Evolutionary conservation across 2,888 invertebrate genomes (phyloP).

Genomic region (Sabellastarte sp.): DNA sequence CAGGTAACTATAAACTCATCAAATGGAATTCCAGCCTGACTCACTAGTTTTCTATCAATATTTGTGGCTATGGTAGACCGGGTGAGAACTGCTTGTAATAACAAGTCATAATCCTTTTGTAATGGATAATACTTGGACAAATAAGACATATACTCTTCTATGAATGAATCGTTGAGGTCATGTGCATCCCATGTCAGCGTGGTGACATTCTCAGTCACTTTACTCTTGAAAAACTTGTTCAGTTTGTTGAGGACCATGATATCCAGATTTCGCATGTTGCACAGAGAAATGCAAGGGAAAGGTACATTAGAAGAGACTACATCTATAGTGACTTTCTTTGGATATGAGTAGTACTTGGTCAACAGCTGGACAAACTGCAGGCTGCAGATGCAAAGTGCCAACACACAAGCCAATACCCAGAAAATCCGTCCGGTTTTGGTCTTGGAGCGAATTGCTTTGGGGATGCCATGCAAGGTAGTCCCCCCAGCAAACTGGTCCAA

Average conservation of each 20-base stretch:
- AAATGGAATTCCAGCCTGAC: conserved; percentile 16
- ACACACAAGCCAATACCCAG: conserved; percentile 16
- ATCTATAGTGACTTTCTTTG: conserved; percentile 23
- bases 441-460: conserved; percentile 17
- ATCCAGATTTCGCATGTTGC: conserved; percentile 25
- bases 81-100: conserved; percentile 9
- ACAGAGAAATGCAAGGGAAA: conserved; percentile 20
- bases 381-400: conserved; percentile 15
- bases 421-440: conserved; percentile 10
- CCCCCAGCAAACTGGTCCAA: conserved; percentile 13
- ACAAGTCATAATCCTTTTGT: too few relatives aligned
- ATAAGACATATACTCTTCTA: conserved; percentile 16
- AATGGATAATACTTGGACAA: conserved; percentile 19
- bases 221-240: conserved; percentile 15
- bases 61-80: conserved; percentile 20
- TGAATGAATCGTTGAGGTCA: conserved; percentile 13
- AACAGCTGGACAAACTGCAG: conserved; percentile 20
- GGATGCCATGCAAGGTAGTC: conserved; percentile 23
- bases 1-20: conserved; percentile 24
- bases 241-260: conserved; percentile 15
- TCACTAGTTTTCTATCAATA: conserved; percentile 11
- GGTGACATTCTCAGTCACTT: background rate
- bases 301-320: conserved; percentile 17
- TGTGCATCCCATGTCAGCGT: background rate
- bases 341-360: conserved; percentile 21